Evolutionary conservation across 2,113 vertebrate genomes (phyloP).

Genomic region (Actinemys pallida): DNA sequence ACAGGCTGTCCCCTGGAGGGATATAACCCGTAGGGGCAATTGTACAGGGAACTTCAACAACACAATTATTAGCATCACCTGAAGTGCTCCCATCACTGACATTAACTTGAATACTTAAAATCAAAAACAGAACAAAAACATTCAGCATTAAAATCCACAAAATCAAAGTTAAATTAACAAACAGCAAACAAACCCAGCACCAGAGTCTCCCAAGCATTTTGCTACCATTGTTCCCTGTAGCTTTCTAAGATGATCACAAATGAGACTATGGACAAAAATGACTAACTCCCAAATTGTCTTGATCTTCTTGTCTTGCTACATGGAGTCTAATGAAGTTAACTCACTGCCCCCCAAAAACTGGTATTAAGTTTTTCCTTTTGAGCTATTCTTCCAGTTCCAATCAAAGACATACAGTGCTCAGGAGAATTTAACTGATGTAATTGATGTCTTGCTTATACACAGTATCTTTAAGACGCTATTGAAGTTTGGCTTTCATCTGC

Average conservation of each 20-base stretch:
- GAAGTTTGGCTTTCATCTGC: conserved; percentile 63
- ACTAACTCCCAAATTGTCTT: not conserved
- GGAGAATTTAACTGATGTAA: conserved; percentile 39
- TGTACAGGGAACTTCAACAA: not conserved
- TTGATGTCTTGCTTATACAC: not conserved
- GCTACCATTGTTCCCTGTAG: not conserved
- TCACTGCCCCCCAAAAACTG: conserved; percentile 17
- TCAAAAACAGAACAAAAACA: not conserved
- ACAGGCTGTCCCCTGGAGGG: not conserved
- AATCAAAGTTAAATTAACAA: not conserved
- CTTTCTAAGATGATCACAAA: conserved; percentile 13
- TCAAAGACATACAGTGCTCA: not conserved
- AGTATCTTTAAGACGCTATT: not conserved
- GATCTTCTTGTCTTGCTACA: not conserved
- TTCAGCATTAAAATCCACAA: not conserved
- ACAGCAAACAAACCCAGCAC: not conserved
- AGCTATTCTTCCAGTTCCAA: conserved; percentile 43
- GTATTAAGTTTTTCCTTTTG: not conserved
- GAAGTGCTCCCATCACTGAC: not conserved
- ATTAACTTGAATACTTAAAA: not conserved
- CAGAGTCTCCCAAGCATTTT: not conserved
- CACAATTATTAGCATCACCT: not conserved
- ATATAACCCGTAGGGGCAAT: not conserved
- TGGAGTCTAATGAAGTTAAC: conserved; percentile 23
- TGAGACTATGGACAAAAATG: not conserved